Evolutionary conservation across 2,797 vertebrate genomes (phyloP), one percentile per base, ranked within the genome.

Genomic region (Falco concolor): DNA sequence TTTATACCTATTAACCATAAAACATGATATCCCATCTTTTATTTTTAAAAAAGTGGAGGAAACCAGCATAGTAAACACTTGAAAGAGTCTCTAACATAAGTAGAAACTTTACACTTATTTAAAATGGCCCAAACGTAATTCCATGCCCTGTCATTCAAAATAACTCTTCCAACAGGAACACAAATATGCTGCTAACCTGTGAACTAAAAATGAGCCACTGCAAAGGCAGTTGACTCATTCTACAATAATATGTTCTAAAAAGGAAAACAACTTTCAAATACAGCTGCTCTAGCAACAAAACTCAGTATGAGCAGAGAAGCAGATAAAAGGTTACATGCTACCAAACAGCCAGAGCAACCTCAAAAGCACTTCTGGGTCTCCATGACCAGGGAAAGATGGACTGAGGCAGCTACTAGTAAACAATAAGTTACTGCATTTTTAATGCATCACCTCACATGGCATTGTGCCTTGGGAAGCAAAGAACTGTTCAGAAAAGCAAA

Each of bases 211-310:
- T 32, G 56, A 38, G 17, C 24, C 17, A 30, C 32, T 36, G 28
- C 63, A 70, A 79, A 83, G 44, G 84, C 38, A 50, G 38, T 4
- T 4, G 34, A 54, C 34, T 14, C n/a, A 30, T 72, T 72, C 63
- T 53, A 23, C 45, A 56, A 3, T 13, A 34, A 32, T 5, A 27
- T 20, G 42, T 61, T 67, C 42, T 47, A 54, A 76, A 80, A 2
- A 20, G 0, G 0, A 86, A 45, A 0, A 0, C 23, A 65, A 57
- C 24, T 72, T 30, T 86, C 59, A 76, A 79, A 59, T 12, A 21
- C 0, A 0, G 19, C 45, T 84, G 27, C 74, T 77, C 20, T 49
- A 52, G n/a, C n/a, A 77, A 69, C 1, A 5, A 13, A 60, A 24
- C 8, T 5, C 10, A 73, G 13, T 20, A 64, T 0, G 2, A 47